These are phyloP conservation scores for Ascaphus truei DNA, from an alignment of 2,113 vertebrate genomes.

Conservation along the genomic window DNA sequence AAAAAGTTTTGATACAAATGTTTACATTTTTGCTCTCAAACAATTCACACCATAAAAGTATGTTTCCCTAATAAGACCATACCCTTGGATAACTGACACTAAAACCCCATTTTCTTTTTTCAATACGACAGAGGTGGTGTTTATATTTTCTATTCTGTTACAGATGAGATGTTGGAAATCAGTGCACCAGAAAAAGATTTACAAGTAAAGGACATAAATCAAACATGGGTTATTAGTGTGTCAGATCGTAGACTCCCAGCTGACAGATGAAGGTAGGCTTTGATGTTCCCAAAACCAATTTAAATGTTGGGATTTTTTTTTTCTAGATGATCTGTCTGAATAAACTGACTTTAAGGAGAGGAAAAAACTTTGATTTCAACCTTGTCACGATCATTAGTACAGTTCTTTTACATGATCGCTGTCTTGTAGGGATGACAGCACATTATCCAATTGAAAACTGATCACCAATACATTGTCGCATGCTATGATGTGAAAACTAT, in stretches of 20 bases:
- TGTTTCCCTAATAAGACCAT: too few species aligned
- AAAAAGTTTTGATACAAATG: too few species aligned
- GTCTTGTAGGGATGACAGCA: conserved; percentile 34
- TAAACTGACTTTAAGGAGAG: conserved; percentile 19
- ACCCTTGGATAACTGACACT: too few species aligned
- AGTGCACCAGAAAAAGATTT: neutral
- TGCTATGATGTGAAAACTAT: conserved; percentile 41
- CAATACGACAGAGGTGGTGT: neutral
- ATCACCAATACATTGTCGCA: conserved; percentile 40
- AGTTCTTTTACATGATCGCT: conserved; percentile 33
- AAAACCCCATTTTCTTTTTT: too few species aligned
- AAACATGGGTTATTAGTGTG: conserved; percentile 25
- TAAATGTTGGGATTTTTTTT: conserved; percentile 18
- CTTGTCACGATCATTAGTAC: conserved; percentile 33
- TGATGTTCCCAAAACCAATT: conserved; percentile 35
- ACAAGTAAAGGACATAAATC: conserved; percentile 32
- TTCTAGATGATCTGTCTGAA: conserved; percentile 33
- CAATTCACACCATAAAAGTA: too few species aligned
- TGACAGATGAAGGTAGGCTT: conserved; percentile 36
- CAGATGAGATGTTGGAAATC: conserved; percentile 4
- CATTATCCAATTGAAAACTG: conserved; percentile 38
- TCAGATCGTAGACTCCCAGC: conserved; percentile 37
- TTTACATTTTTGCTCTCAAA: too few species aligned
- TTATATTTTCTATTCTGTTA: conserved; percentile 19
- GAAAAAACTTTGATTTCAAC: conserved; percentile 18